Base-by-base conservation (phyloP, 2,888 invertebrate genomes). In the Tholera decimalis region DNA sequence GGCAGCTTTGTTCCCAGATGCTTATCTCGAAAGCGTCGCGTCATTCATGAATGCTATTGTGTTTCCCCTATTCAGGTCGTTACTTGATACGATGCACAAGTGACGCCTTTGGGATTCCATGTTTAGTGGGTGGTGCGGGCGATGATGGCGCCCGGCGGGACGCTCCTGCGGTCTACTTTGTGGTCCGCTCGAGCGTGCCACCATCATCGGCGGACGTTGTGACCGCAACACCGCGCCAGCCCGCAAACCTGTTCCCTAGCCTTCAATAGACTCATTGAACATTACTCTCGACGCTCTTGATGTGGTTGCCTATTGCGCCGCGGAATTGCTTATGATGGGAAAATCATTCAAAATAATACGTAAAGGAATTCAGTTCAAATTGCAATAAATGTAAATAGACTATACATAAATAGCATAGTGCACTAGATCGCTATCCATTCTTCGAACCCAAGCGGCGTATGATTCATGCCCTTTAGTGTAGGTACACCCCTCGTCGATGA, bases 201-300 rank as follows among this genome's bases (percentile, higher is more conserved):
- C 87, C 85, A 86, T 86, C 88, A 80, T 85, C 87, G 82, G 80
- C 87, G 83, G 81, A 79, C 83, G 87, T 85, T 87, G 89, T 85
- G 89, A 94, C 94, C 94, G 90, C 93, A 94, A 91, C 92, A 88
- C 83, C 83, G 86, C 81, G 74, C 85, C 82, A 83, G 84, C 88
- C 70, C 76, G 87, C 85, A 88, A 93, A 94, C 92, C 93, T 85
- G 94, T 93, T 93, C 87, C 77, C 82, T 87, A 79, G 82, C 82
- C 82, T 76, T 83, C 79, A 66, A 77, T 83, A 81, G 73, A 73
- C 78, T 80, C 79, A 73, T 75, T 78, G 67, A 76, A 76, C 70
- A 80, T 70, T 80, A 73, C 67, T 79, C 73, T 73, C 66, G 68
- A 65, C 61, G 67, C 65, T 65, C 68, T 68, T 77, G 70, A 77